phyloP scores from a whole-genome alignment of 2,888 invertebrate species.

The Parapristionchus giblindavisi region DNA sequence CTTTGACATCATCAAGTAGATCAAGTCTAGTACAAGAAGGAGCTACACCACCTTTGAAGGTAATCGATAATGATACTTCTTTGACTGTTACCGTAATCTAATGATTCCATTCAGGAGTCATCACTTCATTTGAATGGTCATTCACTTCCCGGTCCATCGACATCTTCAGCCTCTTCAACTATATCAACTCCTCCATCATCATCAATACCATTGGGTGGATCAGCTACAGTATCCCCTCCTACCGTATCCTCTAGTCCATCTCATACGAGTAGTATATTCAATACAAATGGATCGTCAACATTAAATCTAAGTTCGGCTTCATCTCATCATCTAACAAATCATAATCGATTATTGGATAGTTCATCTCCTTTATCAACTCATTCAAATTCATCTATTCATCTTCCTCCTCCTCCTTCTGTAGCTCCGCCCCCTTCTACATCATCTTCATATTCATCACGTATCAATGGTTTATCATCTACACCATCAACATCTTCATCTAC shows the following conservation, averaged over 20 bases:
- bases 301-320: background rate
- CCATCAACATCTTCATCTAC: too few species aligned
- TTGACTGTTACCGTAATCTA: background rate
- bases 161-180: constrained; percentile 29
- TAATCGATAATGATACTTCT: background rate
- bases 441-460: too few species aligned
- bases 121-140: background rate
- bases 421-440: too few species aligned
- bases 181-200: constrained; percentile 35
- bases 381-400: too few species aligned
- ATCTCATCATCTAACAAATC: constrained; percentile 38
- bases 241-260: background rate
- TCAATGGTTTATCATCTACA: too few species aligned
- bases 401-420: too few species aligned
- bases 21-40: constrained; percentile 21
- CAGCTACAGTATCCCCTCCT: background rate
- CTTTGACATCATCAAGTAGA: constrained; percentile 24
- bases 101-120: constrained; percentile 10
- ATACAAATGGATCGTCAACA: background rate
- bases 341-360: constrained; percentile 41
- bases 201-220: constrained; percentile 24
- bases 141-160: constrained; percentile 6
- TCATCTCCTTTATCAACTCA: constrained; percentile 20
- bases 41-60: constrained; percentile 34
- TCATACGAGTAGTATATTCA: background rate